Percentiles rank a stretch among this genome's conserved stretches.
These are phyloP conservation scores for Leuciscus idus DNA, from an alignment of 2,113 vertebrate genomes.

Conservation along the genomic window DNA sequence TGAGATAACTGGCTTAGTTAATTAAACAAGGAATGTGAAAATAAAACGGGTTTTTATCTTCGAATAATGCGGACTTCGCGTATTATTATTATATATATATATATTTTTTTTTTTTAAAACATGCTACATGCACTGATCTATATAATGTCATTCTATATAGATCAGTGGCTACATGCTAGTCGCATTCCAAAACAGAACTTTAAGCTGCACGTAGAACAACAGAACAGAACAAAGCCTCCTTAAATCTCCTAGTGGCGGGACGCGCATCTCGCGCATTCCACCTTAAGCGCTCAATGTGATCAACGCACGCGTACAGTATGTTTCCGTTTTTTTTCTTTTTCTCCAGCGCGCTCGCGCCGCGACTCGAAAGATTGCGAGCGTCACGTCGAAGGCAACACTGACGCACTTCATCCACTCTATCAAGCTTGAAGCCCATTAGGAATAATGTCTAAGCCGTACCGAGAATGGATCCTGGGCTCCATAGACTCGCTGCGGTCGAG, in stretches of 20 bases:
- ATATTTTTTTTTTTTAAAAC: too few relatives aligned
- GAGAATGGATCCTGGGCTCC: constrained; percentile 91
- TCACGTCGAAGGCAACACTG: constrained; percentile 72
- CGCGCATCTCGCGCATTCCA: constrained; percentile 69
- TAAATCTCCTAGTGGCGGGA: constrained; percentile 71
- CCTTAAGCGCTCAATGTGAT: constrained; percentile 82
- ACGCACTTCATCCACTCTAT: constrained; percentile 72
- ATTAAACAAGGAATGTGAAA: background rate
- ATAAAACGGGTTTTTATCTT: background rate
- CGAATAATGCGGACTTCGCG: too few relatives aligned
- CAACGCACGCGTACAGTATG: constrained; percentile 78
- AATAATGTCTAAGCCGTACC: constrained; percentile 83
- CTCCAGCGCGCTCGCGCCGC: constrained; percentile 79
- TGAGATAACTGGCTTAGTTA: background rate
- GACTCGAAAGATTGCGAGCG: constrained; percentile 75
- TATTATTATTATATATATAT: too few relatives aligned
- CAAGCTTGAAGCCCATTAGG: constrained; percentile 63
- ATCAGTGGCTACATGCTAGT: too few relatives aligned
- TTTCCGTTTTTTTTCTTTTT: constrained; percentile 75
- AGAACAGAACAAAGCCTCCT: constrained; percentile 69
- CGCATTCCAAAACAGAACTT: background rate
- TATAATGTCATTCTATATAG: too few relatives aligned
- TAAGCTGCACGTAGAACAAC: constrained; percentile 25
- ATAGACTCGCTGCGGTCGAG: constrained; percentile 92
- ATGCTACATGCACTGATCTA: too few relatives aligned